Conservation (phyloP, 2,797 vertebrate species). For the Hozukius guyotensis region DNA sequence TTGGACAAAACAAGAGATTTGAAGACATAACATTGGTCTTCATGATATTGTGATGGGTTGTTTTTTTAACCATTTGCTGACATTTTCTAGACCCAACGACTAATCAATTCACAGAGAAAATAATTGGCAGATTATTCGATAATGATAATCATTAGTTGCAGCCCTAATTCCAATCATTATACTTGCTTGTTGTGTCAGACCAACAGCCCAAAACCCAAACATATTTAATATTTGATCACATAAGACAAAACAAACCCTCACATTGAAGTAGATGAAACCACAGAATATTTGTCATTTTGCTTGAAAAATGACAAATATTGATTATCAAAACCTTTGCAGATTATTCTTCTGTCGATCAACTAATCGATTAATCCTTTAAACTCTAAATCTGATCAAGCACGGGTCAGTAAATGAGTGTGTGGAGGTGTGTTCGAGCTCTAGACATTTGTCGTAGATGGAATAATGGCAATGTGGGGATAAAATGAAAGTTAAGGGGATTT, state of each 20-base stretch:
- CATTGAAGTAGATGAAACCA: not conserved
- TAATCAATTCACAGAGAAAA: not conserved
- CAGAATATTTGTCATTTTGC: not conserved
- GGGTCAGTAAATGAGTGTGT: not conserved
- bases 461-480: not conserved
- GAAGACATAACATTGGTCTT: not conserved
- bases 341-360: not conserved
- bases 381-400: not conserved
- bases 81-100: not conserved
- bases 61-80: not conserved
- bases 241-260: not conserved
- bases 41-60: not conserved
- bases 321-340: not conserved
- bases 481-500: conserved; percentile 13
- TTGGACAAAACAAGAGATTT: not conserved
- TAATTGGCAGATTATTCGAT: not conserved
- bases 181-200: not conserved
- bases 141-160: not conserved
- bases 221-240: not conserved
- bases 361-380: not conserved
- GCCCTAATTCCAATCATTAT: not conserved
- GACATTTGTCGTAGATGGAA: not conserved
- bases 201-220: not conserved
- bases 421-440: not conserved
- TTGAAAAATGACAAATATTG: not conserved